A percentile compares a stretch with the other conserved stretches of the same genome.
phyloP scores from a whole-genome alignment of 2,113 vertebrate genomes.

The Prolemur simus region DNA sequence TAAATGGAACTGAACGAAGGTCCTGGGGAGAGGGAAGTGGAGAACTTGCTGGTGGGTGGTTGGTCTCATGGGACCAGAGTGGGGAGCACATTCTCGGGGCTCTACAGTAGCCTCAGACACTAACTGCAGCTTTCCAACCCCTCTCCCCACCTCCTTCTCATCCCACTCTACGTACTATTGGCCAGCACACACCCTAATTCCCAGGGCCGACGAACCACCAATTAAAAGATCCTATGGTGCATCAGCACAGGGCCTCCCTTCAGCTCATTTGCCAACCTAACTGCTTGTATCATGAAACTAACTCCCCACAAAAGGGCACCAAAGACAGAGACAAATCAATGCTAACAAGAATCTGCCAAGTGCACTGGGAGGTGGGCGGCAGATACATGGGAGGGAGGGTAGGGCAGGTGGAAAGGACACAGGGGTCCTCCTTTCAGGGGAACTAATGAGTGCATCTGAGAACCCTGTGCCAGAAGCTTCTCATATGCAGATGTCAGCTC shows the following conservation, averaged over 20 bases:
- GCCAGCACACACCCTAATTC: neutral
- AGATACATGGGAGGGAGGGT: neutral
- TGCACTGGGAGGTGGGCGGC: neutral
- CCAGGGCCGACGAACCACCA: neutral
- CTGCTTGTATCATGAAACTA: neutral
- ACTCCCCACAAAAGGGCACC: conserved; percentile 25
- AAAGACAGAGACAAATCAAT: conserved; percentile 43
- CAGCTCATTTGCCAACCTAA: conserved; percentile 58
- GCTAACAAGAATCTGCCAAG: conserved; percentile 22
- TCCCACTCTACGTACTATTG: neutral
- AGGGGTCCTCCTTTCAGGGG: neutral
- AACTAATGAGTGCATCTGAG: neutral
- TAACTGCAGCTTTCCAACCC: accelerated
- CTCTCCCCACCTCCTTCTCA: accelerated
- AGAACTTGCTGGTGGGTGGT: neutral
- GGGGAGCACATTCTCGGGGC: neutral
- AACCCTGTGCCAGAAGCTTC: neutral
- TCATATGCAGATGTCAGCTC: neutral
- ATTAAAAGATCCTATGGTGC: neutral
- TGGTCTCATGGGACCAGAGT: neutral
- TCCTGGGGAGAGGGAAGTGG: too few relatives aligned
- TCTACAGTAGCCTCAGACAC: neutral
- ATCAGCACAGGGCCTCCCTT: neutral
- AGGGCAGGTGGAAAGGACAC: neutral
- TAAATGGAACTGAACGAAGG: accelerated